Conservation (phyloP, 1,140 invertebrate species). For the Bombus waltoni region DNA sequence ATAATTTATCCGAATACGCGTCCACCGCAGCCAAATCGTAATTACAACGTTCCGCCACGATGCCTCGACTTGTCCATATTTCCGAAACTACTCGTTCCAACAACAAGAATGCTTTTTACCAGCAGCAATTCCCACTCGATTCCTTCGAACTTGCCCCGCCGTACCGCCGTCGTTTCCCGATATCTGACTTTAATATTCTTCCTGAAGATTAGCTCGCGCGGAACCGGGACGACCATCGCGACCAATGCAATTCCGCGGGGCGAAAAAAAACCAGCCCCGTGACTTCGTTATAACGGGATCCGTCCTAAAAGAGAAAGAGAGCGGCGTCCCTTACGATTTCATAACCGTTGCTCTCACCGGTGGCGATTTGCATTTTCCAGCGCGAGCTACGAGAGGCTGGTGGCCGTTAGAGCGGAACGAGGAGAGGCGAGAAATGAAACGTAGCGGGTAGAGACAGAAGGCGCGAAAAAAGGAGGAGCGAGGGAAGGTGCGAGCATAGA, state of each 20-base stretch:
- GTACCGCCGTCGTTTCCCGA: neutral
- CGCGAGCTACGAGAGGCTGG: neutral
- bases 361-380: slow-evolving; percentile 67
- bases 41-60: neutral
- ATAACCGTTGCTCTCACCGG: slow-evolving; percentile 61
- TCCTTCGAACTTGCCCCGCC: neutral
- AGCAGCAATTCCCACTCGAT: neutral
- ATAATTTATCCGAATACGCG: no score
- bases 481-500: neutral
- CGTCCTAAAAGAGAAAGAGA: neutral
- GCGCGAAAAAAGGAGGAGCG: neutral
- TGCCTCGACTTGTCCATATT: neutral
- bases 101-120: neutral
- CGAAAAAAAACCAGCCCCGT: neutral
- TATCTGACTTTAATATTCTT: slow-evolving; percentile 25
- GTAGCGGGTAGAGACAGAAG: neutral
- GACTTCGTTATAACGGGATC: neutral
- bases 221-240: neutral
- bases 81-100: neutral
- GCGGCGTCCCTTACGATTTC: slow-evolving; percentile 65
- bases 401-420: neutral
- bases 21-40: neutral
- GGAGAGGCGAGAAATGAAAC: neutral
- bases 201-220: neutral
- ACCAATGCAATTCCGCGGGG: slow-evolving; percentile 3